Conservation (phyloP, 2,888 invertebrate species). For the Malthinus seriepunctatus region DNA sequence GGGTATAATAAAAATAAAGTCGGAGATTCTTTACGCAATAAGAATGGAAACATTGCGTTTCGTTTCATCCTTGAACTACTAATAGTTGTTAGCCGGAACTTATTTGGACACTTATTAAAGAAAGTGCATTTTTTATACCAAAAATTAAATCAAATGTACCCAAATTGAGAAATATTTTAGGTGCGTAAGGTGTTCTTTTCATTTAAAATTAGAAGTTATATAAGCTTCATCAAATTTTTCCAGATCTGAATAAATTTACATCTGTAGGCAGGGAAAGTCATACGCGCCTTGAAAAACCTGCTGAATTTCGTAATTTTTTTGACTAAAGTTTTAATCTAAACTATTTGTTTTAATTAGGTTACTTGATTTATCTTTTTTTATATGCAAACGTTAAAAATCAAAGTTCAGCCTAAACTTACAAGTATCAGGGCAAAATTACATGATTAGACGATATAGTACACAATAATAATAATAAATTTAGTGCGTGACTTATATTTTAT, state of each 20-base stretch:
- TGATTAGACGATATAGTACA: no score
- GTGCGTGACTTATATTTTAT: no score
- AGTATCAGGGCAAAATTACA: no score
- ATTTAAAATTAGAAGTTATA: not conserved
- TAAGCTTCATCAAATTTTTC: not conserved
- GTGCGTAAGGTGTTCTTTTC: not conserved
- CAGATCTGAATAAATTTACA: no score
- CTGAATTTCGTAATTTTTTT: not conserved
- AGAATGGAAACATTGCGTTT: conserved; percentile 7
- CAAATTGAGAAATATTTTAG: not conserved
- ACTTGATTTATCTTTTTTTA: no score
- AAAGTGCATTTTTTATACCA: not conserved
- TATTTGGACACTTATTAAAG: conserved; percentile 1
- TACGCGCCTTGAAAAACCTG: conserved; percentile 4
- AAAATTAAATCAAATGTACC: no score
- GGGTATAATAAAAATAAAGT: not conserved
- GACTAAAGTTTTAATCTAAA: no score
- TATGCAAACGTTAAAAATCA: no score
- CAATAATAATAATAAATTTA: no score
- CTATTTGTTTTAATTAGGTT: no score
- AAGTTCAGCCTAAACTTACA: no score
- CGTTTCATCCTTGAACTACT: conserved; percentile 5
- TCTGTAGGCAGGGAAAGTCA: conserved; percentile 3
- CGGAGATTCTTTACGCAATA: conserved; percentile 5
- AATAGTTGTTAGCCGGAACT: conserved; percentile 2